Base-by-base conservation (phyloP, 2,888 invertebrate species). In the Troilus luridus region DNA sequence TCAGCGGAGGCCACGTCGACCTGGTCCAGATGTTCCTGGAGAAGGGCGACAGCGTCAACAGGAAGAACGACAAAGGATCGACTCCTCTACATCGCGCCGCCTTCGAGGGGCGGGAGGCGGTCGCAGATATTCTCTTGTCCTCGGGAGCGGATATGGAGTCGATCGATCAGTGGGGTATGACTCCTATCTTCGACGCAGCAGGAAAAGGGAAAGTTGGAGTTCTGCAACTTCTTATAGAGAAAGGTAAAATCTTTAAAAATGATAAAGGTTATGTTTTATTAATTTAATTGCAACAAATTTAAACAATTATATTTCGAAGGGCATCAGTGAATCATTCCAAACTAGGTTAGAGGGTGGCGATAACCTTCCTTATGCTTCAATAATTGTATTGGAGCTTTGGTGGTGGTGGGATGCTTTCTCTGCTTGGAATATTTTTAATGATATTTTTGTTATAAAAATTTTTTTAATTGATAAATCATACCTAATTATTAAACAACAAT, bases 101-200 rank as follows among this genome's bases (percentile, higher is more conserved):
- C 14, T 77, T 77, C 77, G 90, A 90, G 56, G 90, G 90, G 11
- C 77, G 72, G n/a, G 59, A 56, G 7, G 72, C 7, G 1, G 59
- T 90, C 24, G 64, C 67, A 58, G 90, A 90, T 0, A 58, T 56
- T 14, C 77, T 90, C 0, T 6, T 90, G 19, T 11, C 56, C 6
- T n/a, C 24, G 58, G 90, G 90, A 1, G 90, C 90, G n/a, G 90
- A 90, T 27, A 0, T 90, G 56, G 90, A 59, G 58, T 41, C 90
- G 9, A 90, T 72, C 8, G 90, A 90, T 17, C 67, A 90, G 41
- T 90, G 90, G 90, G 90, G 90, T 8, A 90, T 62, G 90, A 58
- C 90, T 54, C 72, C 90, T 24, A 59, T 77, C 12, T 90, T 90
- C 59, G 72, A 77, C 21, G 90, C 90, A 8, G 90, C 77, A 6